phyloP scores from a whole-genome alignment of 2,113 vertebrate genomes.

The Tupaia tana region DNA sequence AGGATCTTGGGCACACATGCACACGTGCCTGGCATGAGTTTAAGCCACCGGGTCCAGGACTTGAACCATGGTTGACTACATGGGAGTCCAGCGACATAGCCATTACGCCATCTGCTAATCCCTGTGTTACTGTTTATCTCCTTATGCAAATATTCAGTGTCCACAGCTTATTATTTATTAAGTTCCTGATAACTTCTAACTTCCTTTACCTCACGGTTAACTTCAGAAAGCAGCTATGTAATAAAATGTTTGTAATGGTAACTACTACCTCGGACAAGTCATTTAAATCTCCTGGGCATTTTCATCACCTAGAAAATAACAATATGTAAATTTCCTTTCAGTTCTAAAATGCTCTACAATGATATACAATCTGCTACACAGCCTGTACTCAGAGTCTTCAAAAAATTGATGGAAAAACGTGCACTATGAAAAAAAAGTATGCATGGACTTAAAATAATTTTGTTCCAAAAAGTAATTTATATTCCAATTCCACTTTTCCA shows the following conservation, averaged over 20 bases:
- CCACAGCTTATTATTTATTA: constrained; percentile 49
- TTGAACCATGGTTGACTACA: too few species aligned
- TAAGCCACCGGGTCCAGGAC: too few species aligned
- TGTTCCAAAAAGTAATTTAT: too few species aligned
- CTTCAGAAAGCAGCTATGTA: constrained; percentile 32
- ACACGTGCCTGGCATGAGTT: too few species aligned
- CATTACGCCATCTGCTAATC: too few species aligned
- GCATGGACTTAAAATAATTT: too few species aligned
- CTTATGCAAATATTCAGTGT: constrained; percentile 30
- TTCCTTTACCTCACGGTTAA: constrained; percentile 33
- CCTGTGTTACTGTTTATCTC: constrained; percentile 14
- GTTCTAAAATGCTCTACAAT: constrained; percentile 18
- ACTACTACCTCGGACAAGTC: neutral
- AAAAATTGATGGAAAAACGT: too few species aligned
- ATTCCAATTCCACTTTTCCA: too few species aligned
- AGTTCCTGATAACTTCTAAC: constrained; percentile 37
- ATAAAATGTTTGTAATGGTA: constrained; percentile 34
- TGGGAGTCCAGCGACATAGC: too few species aligned
- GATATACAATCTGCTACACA: neutral
- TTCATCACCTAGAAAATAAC: constrained; percentile 39
- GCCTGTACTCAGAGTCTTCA: neutral
- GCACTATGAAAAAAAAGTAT: too few species aligned
- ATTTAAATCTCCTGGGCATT: constrained; percentile 3
- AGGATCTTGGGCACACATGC: too few species aligned
- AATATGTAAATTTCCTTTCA: constrained; percentile 18